Evolutionary conservation across 1,140 invertebrate species (phyloP).

Genomic region (Polypedilum vanderplanki): DNA sequence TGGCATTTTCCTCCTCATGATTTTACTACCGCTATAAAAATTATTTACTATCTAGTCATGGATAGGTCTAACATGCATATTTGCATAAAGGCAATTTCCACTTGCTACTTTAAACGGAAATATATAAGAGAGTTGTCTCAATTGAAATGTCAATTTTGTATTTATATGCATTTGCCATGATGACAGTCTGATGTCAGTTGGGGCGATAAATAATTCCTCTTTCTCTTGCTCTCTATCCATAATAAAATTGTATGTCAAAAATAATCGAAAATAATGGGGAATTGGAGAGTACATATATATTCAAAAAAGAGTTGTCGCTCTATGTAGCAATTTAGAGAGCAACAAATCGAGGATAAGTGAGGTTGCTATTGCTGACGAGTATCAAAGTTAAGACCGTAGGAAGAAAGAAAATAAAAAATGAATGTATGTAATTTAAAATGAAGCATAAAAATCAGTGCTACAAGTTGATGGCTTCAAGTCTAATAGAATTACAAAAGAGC

Average conservation of each 20-base stretch:
- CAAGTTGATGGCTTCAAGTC: not conserved
- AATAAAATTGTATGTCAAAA: slow-evolving; percentile 27
- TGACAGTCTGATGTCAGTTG: not conserved
- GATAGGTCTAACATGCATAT: not conserved
- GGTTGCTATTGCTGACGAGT: not conserved
- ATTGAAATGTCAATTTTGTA: slow-evolving; percentile 26
- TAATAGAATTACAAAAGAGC: slow-evolving; percentile 18
- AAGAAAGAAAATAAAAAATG: not conserved
- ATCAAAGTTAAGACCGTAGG: slow-evolving; percentile 3
- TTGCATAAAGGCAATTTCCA: slow-evolving; percentile 1
- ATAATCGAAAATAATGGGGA: slow-evolving; percentile 9
- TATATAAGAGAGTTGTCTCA: not conserved
- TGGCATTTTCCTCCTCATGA: not conserved
- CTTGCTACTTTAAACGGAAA: slow-evolving; percentile 25
- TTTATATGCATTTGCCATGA: not conserved
- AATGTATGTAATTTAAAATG: slow-evolving; percentile 28
- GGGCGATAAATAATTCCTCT: slow-evolving; percentile 23
- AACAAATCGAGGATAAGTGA: not conserved
- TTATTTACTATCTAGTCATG: not conserved
- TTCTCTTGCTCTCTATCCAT: not conserved
- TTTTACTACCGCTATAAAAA: slow-evolving; percentile 8
- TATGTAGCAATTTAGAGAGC: slow-evolving; percentile 9
- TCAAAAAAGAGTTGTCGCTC: not conserved
- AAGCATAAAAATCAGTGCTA: slow-evolving; percentile 28
- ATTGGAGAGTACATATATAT: not conserved